Percentiles rank a stretch among this genome's conserved stretches.
These are phyloP conservation scores for Apoderus coryli DNA, from an alignment of 2,888 invertebrate genomes.

Conservation along the genomic window DNA sequence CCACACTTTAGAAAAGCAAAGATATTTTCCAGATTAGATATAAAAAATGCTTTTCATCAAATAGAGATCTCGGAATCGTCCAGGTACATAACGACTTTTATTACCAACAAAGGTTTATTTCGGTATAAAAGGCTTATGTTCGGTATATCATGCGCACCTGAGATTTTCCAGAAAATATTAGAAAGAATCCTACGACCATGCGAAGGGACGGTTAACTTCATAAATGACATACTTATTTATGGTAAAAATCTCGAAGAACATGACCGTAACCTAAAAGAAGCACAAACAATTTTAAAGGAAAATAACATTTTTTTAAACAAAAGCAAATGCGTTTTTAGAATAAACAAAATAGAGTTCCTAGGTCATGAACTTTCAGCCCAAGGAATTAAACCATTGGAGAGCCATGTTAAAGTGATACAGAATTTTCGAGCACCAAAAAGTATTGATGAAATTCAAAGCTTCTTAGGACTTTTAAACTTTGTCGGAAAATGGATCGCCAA, in stretches of 20 bases:
- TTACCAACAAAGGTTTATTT: conserved; percentile 11
- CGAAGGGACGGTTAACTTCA: too few species aligned
- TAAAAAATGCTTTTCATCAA: conserved; percentile 14
- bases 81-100: conserved; percentile 15
- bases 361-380: conserved; percentile 11
- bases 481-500: too few species aligned
- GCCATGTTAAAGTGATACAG: conserved; percentile 10
- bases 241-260: too few species aligned
- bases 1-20: conserved; percentile 9
- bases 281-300: too few species aligned
- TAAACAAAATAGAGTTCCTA: conserved; percentile 11
- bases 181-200: too few species aligned
- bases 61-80: conserved; percentile 13
- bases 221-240: too few species aligned
- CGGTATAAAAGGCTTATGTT: conserved; percentile 22
- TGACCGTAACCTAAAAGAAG: too few species aligned
- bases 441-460: conserved; percentile 19
- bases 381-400: conserved; percentile 12
- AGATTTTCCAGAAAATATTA: conserved; percentile 25
- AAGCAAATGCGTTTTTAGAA: conserved; percentile 22
- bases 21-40: conserved; percentile 12
- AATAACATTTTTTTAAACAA: conserved; percentile 13
- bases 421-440: conserved; percentile 16
- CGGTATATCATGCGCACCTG: conserved; percentile 27
- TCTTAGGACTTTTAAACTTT: conserved; percentile 23